phyloP scores from a whole-genome alignment of 1,140 invertebrate genomes.

The Saxidomus purpurata region DNA sequence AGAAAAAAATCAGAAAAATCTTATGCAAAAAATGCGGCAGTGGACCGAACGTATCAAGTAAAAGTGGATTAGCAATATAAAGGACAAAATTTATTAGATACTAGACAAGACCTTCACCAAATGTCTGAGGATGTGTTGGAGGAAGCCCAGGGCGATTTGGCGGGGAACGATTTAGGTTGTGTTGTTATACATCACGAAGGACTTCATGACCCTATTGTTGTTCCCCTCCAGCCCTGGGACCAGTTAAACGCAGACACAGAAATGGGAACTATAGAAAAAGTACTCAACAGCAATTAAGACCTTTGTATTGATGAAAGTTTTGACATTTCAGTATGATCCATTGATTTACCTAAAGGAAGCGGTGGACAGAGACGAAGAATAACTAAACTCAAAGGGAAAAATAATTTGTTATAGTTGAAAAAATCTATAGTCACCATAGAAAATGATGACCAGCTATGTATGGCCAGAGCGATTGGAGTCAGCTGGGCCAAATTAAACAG shows the following conservation, averaged over 20 bases:
- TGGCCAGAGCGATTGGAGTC: not conserved
- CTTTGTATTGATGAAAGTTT: slow-evolving; percentile 7
- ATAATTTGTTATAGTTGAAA: slow-evolving; percentile 22
- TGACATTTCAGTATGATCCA: slow-evolving; percentile 10
- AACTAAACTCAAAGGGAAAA: slow-evolving; percentile 5
- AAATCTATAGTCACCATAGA: slow-evolving; percentile 42
- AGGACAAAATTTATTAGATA: too few species aligned
- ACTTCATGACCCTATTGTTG: too few species aligned
- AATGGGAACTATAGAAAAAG: not conserved
- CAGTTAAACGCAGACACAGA: not conserved
- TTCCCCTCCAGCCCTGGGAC: too few species aligned
- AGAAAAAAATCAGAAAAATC: too few species aligned
- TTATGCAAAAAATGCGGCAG: too few species aligned
- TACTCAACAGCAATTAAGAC: slow-evolving; percentile 6
- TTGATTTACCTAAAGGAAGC: slow-evolving; percentile 23
- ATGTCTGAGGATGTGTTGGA: too few species aligned
- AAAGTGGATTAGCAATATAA: too few species aligned
- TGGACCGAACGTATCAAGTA: too few species aligned
- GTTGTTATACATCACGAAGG: too few species aligned
- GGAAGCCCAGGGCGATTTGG: too few species aligned
- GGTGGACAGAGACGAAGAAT: not conserved
- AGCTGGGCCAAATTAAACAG: not conserved
- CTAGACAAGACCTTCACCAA: too few species aligned
- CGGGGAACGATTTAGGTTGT: too few species aligned
- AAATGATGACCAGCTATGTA: slow-evolving; percentile 50